These are phyloP conservation scores for Muscidifurax raptorellus DNA, from an alignment of 1,140 invertebrate genomes.

Conservation along the genomic window DNA sequence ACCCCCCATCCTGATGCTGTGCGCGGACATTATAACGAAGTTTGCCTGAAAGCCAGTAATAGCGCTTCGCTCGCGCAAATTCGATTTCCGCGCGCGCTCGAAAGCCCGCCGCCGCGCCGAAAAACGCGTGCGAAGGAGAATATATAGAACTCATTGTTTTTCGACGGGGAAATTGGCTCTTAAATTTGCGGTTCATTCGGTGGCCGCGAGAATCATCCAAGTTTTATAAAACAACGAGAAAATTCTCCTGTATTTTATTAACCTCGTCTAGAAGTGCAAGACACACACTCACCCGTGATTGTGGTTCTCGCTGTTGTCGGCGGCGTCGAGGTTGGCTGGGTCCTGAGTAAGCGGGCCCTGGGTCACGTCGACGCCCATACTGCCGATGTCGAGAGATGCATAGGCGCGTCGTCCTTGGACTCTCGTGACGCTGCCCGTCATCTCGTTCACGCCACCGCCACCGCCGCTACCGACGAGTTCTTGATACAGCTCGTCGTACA, in stretches of 20 bases:
- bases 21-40: slow-evolving; percentile 35
- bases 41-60: slow-evolving; percentile 37
- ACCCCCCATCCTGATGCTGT: background rate
- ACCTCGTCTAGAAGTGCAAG: background rate
- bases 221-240: slow-evolving; percentile 27
- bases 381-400: slow-evolving; percentile 80
- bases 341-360: slow-evolving; percentile 78
- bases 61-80: slow-evolving; percentile 31
- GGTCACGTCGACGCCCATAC: slow-evolving; percentile 84
- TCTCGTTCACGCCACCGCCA: slow-evolving; percentile 71
- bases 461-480: slow-evolving; percentile 77
- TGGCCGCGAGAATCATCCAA: background rate
- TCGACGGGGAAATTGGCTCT: slow-evolving; percentile 17
- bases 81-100: slow-evolving; percentile 28
- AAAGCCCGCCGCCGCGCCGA: background rate
- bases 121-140: background rate
- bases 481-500: slow-evolving; percentile 79
- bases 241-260: background rate
- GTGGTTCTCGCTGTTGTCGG: slow-evolving; percentile 80
- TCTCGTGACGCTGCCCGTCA: slow-evolving; percentile 64
- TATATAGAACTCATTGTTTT: background rate
- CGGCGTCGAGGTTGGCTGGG: slow-evolving; percentile 76
- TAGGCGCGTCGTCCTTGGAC: slow-evolving; percentile 79
- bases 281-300: slow-evolving; percentile 68
- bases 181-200: background rate